These are phyloP conservation scores for Matsumurasca onukii DNA, from an alignment of 1,140 invertebrate species.

Conservation along the genomic window DNA sequence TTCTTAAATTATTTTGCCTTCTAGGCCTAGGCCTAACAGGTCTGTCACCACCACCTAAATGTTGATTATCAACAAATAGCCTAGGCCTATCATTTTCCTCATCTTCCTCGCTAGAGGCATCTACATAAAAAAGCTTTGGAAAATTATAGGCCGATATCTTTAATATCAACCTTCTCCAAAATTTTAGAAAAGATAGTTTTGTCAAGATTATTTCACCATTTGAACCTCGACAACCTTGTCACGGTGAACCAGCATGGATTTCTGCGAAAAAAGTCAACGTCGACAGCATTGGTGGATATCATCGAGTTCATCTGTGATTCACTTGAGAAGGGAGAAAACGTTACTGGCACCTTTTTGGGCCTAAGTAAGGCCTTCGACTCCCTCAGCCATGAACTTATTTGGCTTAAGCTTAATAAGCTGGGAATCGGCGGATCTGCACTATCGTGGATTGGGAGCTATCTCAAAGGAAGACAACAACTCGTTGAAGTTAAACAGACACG, in stretches of 20 bases:
- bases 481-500: not conserved
- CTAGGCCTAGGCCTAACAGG: too few relatives aligned
- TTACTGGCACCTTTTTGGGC: not conserved
- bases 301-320: not conserved
- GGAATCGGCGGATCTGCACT: not conserved
- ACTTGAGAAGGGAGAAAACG: not conserved
- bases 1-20: too few relatives aligned
- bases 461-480: not conserved
- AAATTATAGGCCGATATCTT: too few relatives aligned
- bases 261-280: not conserved
- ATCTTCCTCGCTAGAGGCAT: too few relatives aligned
- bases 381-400: not conserved
- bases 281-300: not conserved
- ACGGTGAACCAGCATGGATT: slow-evolving; percentile 11
- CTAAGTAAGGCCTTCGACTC: slow-evolving; percentile 7
- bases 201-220: not conserved
- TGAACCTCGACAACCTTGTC: not conserved
- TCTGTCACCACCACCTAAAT: too few relatives aligned
- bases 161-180: too few relatives aligned
- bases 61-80: too few relatives aligned
- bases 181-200: slow-evolving; percentile 9
- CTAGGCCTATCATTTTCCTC: too few relatives aligned
- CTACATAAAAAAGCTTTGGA: too few relatives aligned
- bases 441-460: not conserved
- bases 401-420: not conserved